Conservation (phyloP, 2,113 vertebrate genomes). For the Corynorhinus townsendii region DNA sequence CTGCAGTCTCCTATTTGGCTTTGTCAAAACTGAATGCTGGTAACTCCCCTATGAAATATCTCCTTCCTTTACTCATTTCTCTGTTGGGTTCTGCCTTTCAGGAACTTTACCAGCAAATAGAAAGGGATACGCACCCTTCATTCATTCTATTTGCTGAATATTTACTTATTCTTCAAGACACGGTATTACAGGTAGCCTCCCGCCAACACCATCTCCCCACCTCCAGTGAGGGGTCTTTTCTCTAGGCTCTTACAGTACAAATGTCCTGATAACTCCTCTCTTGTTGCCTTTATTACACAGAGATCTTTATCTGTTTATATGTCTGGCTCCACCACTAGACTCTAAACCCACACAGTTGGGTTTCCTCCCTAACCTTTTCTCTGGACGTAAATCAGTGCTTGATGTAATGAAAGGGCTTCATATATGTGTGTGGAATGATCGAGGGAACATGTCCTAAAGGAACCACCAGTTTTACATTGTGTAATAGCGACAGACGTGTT, state of each 20-base stretch:
- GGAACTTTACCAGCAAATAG: background rate
- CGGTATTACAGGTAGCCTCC: background rate
- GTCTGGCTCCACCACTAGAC: background rate
- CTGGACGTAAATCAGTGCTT: background rate
- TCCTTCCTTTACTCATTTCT: background rate
- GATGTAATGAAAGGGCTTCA: background rate
- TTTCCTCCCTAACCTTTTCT: background rate
- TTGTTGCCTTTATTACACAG: background rate
- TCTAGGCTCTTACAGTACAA: background rate
- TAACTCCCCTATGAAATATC: background rate
- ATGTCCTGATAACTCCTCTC: background rate
- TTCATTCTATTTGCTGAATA: background rate
- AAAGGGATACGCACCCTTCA: background rate
- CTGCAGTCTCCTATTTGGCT: background rate
- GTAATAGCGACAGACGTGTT: background rate
- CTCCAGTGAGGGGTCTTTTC: background rate
- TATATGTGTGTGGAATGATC: background rate
- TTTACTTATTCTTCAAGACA: background rate
- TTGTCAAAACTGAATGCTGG: background rate
- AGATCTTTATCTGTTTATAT: background rate
- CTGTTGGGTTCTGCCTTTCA: background rate
- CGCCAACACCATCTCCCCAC: background rate
- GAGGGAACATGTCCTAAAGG: background rate
- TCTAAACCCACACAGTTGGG: background rate
- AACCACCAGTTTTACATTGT: background rate